A percentile compares a stretch with the other conserved stretches of the same genome.
Evolutionary conservation across 1,140 invertebrate species (phyloP).

Genomic region (Drosophila kepulauana): DNA sequence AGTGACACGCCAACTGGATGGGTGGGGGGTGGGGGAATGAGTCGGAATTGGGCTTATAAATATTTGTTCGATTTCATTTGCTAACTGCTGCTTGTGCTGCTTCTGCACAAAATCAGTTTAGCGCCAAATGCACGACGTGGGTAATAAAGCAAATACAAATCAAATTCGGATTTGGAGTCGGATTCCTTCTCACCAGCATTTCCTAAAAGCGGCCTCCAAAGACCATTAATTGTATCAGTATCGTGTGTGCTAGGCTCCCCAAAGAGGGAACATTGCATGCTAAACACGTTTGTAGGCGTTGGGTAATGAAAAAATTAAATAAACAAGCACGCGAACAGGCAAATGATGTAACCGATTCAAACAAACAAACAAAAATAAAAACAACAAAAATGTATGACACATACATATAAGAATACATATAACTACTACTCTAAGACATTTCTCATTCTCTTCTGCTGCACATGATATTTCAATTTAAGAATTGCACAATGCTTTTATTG

Average conservation of each 20-base stretch:
- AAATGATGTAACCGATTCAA: constrained; percentile 45
- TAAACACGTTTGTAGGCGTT: constrained; percentile 52
- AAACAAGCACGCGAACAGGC: constrained; percentile 63
- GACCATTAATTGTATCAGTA: constrained; percentile 73
- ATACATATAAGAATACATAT: constrained; percentile 1
- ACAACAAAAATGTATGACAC: not conserved
- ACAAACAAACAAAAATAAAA: not conserved
- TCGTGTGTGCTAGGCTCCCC: constrained; percentile 28
- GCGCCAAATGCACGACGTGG: constrained; percentile 35
- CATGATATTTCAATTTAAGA: constrained; percentile 4
- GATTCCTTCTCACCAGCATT: constrained; percentile 7
- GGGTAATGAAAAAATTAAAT: constrained; percentile 77
- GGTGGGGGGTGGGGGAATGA: not conserved
- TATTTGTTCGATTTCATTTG: constrained; percentile 76
- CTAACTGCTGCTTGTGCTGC: constrained; percentile 26
- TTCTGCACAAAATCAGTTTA: constrained; percentile 60
- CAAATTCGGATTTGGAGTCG: constrained; percentile 47
- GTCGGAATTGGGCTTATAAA: constrained; percentile 66
- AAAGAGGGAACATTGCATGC: constrained; percentile 52
- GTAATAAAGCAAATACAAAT: constrained; percentile 71
- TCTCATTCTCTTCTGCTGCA: not conserved
- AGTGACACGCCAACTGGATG: constrained; percentile 27
- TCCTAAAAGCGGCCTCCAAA: constrained; percentile 16
- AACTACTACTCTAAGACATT: not conserved
- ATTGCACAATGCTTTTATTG: constrained; percentile 3